phyloP scores from a whole-genome alignment of 1,140 invertebrate genomes.

The Gerris buenoi region DNA sequence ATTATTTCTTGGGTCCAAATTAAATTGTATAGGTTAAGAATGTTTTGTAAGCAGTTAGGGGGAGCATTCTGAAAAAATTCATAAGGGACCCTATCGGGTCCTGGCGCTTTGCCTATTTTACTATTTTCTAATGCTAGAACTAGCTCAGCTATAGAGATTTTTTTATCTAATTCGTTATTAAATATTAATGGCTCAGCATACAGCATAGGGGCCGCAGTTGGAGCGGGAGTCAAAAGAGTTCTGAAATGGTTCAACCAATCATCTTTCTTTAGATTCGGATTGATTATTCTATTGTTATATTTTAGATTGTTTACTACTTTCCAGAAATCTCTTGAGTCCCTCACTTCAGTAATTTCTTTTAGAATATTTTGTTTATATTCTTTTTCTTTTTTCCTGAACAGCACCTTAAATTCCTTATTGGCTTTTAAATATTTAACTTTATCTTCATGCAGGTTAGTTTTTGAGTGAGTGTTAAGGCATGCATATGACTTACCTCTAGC shows the following conservation, averaged over 20 bases:
- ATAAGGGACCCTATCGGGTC: neutral
- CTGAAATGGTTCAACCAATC: neutral
- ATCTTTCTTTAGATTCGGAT: neutral
- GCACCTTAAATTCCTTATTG: neutral
- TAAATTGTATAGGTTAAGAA: neutral
- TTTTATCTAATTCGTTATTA: neutral
- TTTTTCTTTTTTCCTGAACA: neutral
- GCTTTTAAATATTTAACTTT: neutral
- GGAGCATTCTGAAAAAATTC: neutral
- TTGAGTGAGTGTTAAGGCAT: neutral
- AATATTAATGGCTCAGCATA: neutral
- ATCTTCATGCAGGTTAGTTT: neutral
- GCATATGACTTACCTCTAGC: neutral
- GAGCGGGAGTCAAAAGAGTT: neutral
- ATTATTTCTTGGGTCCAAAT: neutral
- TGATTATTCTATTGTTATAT: neutral
- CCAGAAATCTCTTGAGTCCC: neutral
- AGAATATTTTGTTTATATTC: neutral
- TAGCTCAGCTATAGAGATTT: neutral
- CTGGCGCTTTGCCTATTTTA: neutral
- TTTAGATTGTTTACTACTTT: neutral
- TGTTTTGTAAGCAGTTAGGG: neutral
- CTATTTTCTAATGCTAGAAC: neutral
- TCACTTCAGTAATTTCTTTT: neutral
- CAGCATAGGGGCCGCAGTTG: neutral